Conservation (phyloP, 2,888 invertebrate genomes). For the Papilio elwesi region DNA sequence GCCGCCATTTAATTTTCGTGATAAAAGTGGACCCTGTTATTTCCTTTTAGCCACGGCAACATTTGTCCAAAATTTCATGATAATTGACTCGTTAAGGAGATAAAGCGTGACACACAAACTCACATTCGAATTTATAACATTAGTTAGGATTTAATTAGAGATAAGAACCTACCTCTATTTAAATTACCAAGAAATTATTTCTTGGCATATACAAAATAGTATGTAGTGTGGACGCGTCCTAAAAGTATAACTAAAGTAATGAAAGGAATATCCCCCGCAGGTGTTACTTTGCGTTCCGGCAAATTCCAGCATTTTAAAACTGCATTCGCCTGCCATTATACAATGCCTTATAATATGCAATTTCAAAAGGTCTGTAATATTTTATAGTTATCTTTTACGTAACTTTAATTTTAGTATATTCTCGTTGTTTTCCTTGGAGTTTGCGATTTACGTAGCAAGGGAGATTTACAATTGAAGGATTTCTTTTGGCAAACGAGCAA, state of each 20-base stretch:
- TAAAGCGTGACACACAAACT: too few species aligned
- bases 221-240: background rate
- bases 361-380: constrained; percentile 21
- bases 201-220: background rate
- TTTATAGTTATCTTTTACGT: constrained; percentile 10
- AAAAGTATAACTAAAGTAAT: constrained; percentile 9
- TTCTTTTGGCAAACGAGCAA: too few species aligned
- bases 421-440: background rate
- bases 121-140: too few species aligned
- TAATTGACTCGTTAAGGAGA: too few species aligned
- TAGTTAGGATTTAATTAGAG: too few species aligned
- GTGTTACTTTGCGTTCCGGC: constrained; percentile 26
- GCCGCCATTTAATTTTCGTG: too few species aligned
- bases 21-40: too few species aligned
- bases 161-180: too few species aligned
- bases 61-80: too few species aligned
- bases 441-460: background rate
- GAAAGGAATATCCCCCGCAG: constrained; percentile 21
- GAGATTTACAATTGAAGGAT: background rate
- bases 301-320: constrained; percentile 28
- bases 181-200: background rate
- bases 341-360: constrained; percentile 24
- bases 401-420: background rate
- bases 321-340: constrained; percentile 10
- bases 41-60: too few species aligned